A percentile compares a stretch with the other conserved stretches of the same genome.
phyloP scores from a whole-genome alignment of 2,888 invertebrate species.

The Zonitis immaculata region DNA sequence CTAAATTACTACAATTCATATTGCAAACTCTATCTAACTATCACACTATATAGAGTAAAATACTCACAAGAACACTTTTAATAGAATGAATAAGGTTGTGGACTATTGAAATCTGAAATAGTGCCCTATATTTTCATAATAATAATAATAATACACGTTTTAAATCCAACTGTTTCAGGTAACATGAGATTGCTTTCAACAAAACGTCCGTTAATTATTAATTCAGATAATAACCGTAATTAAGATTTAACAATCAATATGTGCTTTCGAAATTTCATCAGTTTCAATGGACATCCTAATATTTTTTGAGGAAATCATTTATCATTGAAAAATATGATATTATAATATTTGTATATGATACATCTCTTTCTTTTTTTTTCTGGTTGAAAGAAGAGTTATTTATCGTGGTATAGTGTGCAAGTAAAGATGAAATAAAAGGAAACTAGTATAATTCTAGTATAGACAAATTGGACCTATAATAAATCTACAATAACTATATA shows the following conservation, averaged over 20 bases:
- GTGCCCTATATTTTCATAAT: neutral
- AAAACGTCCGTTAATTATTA: neutral
- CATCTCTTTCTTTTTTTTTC: too few species aligned
- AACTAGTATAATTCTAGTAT: slow-evolving; percentile 19
- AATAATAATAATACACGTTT: neutral
- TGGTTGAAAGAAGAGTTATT: too few species aligned
- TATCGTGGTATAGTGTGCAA: neutral
- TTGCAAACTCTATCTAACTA: too few species aligned
- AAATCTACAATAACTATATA: slow-evolving; percentile 30
- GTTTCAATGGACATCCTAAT: too few species aligned
- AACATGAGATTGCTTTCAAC: neutral
- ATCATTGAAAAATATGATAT: too few species aligned
- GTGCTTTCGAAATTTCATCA: neutral
- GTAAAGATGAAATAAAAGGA: neutral
- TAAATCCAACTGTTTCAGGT: neutral
- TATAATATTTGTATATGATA: too few species aligned
- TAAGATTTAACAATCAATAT: neutral
- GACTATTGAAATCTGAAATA: neutral
- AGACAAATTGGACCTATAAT: slow-evolving; percentile 27
- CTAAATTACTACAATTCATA: too few species aligned
- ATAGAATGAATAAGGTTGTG: neutral
- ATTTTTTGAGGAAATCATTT: too few species aligned
- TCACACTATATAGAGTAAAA: neutral
- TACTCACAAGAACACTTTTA: neutral
- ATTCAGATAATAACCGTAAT: neutral